phyloP scores from a whole-genome alignment of 2,113 vertebrate genomes.

The Delphinus delphis region DNA sequence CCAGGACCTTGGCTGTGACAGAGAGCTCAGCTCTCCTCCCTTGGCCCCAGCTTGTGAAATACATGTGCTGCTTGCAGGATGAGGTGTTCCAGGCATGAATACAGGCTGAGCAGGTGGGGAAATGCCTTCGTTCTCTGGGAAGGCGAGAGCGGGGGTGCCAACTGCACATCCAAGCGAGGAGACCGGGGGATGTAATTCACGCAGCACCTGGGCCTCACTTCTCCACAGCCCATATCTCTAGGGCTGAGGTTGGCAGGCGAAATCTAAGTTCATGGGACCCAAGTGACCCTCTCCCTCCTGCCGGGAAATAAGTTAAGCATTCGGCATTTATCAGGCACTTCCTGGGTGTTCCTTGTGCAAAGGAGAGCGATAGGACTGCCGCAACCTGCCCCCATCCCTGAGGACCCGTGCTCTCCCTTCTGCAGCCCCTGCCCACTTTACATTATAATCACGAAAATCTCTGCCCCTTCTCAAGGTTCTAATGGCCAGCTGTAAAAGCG shows the following conservation, averaged over 20 bases:
- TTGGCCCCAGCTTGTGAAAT: background rate
- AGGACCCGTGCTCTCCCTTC: background rate
- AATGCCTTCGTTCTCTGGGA: background rate
- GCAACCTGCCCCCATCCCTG: fast-evolving
- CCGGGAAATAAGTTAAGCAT: slow-evolving; percentile 12
- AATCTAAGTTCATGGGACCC: background rate
- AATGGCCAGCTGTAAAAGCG: background rate
- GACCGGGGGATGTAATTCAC: background rate
- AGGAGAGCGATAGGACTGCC: background rate
- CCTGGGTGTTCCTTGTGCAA: background rate
- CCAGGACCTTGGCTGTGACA: background rate
- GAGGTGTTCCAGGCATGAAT: background rate
- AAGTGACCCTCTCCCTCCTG: background rate
- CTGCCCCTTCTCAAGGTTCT: background rate
- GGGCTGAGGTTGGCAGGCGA: background rate
- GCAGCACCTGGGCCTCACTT: background rate
- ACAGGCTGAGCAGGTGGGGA: background rate
- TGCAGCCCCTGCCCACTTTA: background rate
- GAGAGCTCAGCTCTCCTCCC: background rate
- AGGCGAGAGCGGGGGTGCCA: background rate
- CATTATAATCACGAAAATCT: background rate
- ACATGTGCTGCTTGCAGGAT: background rate
- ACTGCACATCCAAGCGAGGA: background rate
- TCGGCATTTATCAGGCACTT: background rate
- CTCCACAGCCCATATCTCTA: background rate